phyloP scores from a whole-genome alignment of 2,797 vertebrate species.

The Tokudaia tokunoshimensis region DNA sequence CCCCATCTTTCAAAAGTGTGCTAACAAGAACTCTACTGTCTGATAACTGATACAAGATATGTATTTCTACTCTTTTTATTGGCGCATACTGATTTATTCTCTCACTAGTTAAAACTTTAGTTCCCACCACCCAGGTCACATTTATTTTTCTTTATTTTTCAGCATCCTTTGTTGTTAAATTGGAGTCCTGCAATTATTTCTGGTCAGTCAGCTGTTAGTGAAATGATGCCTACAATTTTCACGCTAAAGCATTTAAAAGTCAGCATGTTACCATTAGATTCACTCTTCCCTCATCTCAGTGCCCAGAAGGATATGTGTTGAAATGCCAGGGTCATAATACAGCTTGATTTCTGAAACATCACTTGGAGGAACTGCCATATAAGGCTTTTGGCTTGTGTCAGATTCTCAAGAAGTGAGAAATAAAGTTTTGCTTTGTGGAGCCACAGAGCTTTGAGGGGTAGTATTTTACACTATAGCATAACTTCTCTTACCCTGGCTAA shows the following conservation, averaged over 20 bases:
- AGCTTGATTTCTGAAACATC: conserved; percentile 12
- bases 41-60: not conserved
- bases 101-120: not conserved
- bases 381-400: not conserved
- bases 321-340: not conserved
- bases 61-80: conserved; percentile 11
- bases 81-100: not conserved
- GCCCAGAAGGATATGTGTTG: not conserved
- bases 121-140: not conserved
- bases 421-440: not conserved
- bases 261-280: not conserved
- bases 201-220: not conserved
- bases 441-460: not conserved
- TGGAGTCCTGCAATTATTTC: not conserved
- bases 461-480: not conserved
- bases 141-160: not conserved
- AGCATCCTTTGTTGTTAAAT: not conserved
- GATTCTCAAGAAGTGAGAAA: conserved; percentile 19
- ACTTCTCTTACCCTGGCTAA: conserved; percentile 11
- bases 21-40: conserved; percentile 1
- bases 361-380: not conserved
- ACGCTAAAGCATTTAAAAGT: conserved; percentile 8
- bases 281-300: not conserved
- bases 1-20: not conserved
- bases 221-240: not conserved